Base-by-base conservation (phyloP, 2,113 vertebrate species). In the Oncorhynchus tshawytscha region DNA sequence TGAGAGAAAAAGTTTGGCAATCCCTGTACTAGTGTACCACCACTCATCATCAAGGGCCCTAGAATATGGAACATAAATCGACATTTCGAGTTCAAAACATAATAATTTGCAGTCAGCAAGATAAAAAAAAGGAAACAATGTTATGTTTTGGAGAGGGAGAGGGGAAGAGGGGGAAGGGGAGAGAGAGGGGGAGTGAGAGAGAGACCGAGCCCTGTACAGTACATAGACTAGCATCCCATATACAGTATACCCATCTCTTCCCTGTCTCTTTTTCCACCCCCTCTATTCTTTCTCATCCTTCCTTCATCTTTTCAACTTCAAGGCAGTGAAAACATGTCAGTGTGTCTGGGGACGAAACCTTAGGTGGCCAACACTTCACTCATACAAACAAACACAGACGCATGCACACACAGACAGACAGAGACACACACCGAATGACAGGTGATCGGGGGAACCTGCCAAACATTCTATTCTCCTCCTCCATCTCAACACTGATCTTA, bases 21-120 rank as follows among this genome's bases (percentile, higher is more conserved):
- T 8, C 39, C 39, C 8, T 11, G 1, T 11, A 45, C 39, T 45
- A 45, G 39, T 45, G 39, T 45, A 45, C 39, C 27, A 29, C 5
- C 54, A 22, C 34, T 45, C 60, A 29, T 73, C 59, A 25, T 24
- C 29, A 3, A 65, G 12, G 5, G 64, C 89, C 91, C 89, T 69
- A 78, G 75, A 91, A 91, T 82, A 75, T 22, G 68, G 80, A 79
- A 78, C 87, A 72, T 82, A 76, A 70, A 65, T 45, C 81, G 83
- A 76, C 49, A 51, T 51, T 12, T 51, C 79, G 87, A 89, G 89
- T 92, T 93, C 87, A 94, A 93, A 93, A 90, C 90, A 88, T 87
- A 90, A 93, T 92, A 92, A 93, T 88, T 93, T 94, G 88, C 92
- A 93, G 91, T 94, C 92, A 93, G 93, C 92, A 93, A 87, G 92